These are phyloP conservation scores for Colostygia pectinataria DNA, from an alignment of 2,888 invertebrate genomes.

Conservation along the genomic window DNA sequence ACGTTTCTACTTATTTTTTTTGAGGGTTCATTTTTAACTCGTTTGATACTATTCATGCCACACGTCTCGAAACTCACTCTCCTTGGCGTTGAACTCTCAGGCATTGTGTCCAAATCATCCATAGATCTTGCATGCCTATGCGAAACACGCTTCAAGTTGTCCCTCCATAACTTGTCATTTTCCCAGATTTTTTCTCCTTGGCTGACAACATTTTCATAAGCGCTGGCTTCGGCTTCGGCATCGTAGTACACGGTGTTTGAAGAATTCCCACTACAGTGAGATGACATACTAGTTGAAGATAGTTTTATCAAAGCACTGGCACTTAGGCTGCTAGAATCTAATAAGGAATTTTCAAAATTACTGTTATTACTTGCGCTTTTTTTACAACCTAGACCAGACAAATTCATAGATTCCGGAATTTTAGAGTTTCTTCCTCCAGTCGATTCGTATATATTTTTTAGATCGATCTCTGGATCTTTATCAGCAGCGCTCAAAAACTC, in stretches of 20 bases:
- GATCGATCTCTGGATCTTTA: constrained; percentile 86
- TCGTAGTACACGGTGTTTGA: constrained; percentile 78
- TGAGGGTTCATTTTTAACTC: constrained; percentile 59
- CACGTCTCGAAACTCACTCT: constrained; percentile 56
- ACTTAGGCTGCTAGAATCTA: constrained; percentile 52
- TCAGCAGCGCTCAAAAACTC: constrained; percentile 86
- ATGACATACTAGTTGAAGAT: constrained; percentile 76
- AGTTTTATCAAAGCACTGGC: constrained; percentile 56
- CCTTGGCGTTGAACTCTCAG: constrained; percentile 47
- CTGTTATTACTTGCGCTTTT: constrained; percentile 57
- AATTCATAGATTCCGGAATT: constrained; percentile 78
- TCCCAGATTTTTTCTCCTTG: constrained; percentile 91
- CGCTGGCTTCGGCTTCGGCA: constrained; percentile 69
- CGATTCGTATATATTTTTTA: constrained; percentile 88
- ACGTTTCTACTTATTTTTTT: constrained; percentile 86
- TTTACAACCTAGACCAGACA: constrained; percentile 76
- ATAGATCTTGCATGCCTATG: constrained; percentile 91
- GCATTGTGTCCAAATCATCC: constrained; percentile 88
- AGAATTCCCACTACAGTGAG: constrained; percentile 75
- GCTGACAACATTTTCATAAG: constrained; percentile 73
- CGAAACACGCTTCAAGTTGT: constrained; percentile 89
- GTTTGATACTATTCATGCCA: constrained; percentile 72
- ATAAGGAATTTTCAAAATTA: constrained; percentile 52
- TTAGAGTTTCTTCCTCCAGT: constrained; percentile 84
- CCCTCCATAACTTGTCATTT: constrained; percentile 91